Evolutionary conservation across 2,888 invertebrate species (phyloP), one percentile per base, ranked within the genome.

Genomic region (Macroteleia sp.): DNA sequence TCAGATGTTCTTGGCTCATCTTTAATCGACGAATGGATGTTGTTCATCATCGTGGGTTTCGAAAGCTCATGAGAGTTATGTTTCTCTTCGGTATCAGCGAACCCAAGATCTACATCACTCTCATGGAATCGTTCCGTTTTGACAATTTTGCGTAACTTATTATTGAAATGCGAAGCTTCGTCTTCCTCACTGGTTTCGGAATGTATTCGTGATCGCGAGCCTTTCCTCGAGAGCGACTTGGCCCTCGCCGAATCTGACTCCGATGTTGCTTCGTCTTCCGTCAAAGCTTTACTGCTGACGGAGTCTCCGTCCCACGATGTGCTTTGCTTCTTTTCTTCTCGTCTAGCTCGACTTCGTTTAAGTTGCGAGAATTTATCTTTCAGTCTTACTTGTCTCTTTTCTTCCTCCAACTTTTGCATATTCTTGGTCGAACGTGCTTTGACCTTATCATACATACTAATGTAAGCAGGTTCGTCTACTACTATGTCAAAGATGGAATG

Each of bases 361-460:
- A 97, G 89, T 87, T 96, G 96, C 82, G 95, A 95, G 88, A 97
- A 97, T 91, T 97, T 97, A 6, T 97, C 97, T 91, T 97, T 96
- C 14, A 91, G 48, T 25, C 90, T 82, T 89, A 97, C 97, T 89
- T 96, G 95, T 0, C 96, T 93, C 89, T 97, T 97, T 91, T 97
- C 96, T 91, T 97, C 97, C 88, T 96, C 96, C 88, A 97, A 95
- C 88, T 97, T 97, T 89, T 97, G 96, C 96, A 97, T 96, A 90
- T 97, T 97, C 91, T 97, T 97, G 86, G 97, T 97, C 19, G 97
- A 97, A 36, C 97, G 94, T 2, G 97, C 97, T 91, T 98, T 98
- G 0, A 98, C 97, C 92, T 98, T 98, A 90, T 98, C 98, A 90
- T 99, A 99, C 98, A 99, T 99, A 8, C 98, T 98, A 74, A 98